Evolutionary conservation across 92 coral and sea anemone genomes (phyloP).

Genomic region (Porites cylindrica): DNA sequence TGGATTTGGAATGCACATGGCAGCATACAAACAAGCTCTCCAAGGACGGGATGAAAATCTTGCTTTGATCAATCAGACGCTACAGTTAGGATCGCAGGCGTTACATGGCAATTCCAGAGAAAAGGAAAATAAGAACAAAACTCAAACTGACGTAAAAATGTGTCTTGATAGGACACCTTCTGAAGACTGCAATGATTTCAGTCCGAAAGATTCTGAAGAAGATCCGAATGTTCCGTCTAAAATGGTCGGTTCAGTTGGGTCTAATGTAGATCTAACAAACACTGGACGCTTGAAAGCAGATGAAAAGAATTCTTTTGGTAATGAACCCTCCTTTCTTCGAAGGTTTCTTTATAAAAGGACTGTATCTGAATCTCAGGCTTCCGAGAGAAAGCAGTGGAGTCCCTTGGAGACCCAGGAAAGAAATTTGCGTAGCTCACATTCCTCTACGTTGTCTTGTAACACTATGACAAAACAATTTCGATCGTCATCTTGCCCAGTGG

Average conservation of each 20-base stretch:
- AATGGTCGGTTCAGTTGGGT: not conserved
- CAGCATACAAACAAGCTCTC: not conserved
- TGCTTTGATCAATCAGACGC: not conserved
- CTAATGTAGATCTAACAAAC: not conserved
- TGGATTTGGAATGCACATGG: not conserved
- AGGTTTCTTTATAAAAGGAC: conserved; percentile 19
- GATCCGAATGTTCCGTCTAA: no score
- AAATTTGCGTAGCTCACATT: conserved; percentile 8
- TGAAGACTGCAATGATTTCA: not conserved
- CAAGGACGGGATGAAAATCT: not conserved
- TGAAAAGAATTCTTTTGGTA: no score
- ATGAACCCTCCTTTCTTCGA: not conserved
- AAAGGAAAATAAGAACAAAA: not conserved
- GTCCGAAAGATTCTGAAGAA: not conserved
- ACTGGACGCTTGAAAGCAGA: not conserved
- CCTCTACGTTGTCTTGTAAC: not conserved
- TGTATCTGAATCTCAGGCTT: conserved; percentile 18
- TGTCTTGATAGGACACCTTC: no score
- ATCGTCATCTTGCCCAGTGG: conserved; percentile 73
- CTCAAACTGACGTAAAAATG: not conserved
- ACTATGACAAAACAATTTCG: conserved; percentile 26
- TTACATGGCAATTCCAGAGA: not conserved
- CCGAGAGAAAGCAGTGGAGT: conserved; percentile 46
- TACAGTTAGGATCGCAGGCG: not conserved
- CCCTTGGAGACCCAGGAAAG: conserved; percentile 16